Percentiles rank a stretch among this genome's conserved stretches.
Conservation (phyloP, 2,113 vertebrate species). For the Guaruba guarouba region DNA sequence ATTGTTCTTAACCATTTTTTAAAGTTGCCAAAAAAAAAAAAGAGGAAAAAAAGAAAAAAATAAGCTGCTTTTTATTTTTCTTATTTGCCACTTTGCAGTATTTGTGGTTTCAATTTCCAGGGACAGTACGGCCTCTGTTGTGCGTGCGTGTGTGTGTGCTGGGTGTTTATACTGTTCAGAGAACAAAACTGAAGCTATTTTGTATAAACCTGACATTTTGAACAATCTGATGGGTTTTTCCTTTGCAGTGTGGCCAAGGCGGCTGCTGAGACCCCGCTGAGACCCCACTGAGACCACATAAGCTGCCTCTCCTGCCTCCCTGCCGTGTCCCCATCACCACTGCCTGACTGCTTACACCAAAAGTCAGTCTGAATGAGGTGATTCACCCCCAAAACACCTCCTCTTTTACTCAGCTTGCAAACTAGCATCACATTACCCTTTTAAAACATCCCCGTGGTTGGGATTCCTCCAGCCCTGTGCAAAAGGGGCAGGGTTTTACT, state of each 20-base stretch:
- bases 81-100: slow-evolving; percentile 78
- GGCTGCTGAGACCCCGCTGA: not conserved
- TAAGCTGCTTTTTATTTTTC: slow-evolving; percentile 66
- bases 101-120: slow-evolving; percentile 69
- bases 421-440: not conserved
- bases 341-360: not conserved
- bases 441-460: not conserved
- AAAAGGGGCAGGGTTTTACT: not conserved
- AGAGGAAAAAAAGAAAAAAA: not conserved
- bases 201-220: slow-evolving; percentile 40
- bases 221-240: slow-evolving; percentile 16
- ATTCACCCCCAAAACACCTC: not conserved
- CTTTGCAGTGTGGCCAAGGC: not conserved
- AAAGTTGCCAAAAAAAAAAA: slow-evolving; percentile 40
- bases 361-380: not conserved
- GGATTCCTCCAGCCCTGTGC: not conserved
- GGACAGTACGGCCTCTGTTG: slow-evolving; percentile 49
- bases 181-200: slow-evolving; percentile 67
- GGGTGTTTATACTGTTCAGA: slow-evolving; percentile 62
- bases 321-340: fast-evolving
- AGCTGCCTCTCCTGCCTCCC: not conserved
- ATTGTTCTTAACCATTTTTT: slow-evolving; percentile 67
- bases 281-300: not conserved
- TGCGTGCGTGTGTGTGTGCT: not conserved
- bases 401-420: not conserved